These are phyloP conservation scores for Arothron firmamentum DNA, from an alignment of 2,113 vertebrate species.

Conservation along the genomic window DNA sequence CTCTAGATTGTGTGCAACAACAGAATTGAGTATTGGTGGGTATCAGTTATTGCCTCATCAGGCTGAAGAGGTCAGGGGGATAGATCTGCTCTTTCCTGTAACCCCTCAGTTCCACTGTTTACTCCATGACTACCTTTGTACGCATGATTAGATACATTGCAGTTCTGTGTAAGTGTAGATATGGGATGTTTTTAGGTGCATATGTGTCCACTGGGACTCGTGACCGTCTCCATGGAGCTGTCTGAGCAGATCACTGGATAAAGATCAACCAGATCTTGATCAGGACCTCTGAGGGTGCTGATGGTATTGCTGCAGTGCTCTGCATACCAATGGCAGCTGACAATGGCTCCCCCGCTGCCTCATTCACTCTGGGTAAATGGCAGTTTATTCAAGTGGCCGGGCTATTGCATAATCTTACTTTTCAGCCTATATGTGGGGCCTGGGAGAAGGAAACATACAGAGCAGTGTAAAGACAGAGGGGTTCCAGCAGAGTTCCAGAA, in stretches of 20 bases:
- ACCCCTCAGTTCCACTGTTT: constrained; percentile 18
- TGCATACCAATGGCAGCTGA: constrained; percentile 59
- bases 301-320: constrained; percentile 18
- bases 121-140: constrained; percentile 15
- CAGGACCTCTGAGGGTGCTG: constrained; percentile 20
- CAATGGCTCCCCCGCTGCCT: constrained; percentile 49
- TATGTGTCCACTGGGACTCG: not conserved
- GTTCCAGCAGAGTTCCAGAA: constrained; percentile 5
- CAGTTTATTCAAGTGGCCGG: constrained; percentile 53
- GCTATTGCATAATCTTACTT: constrained; percentile 64
- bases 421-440: constrained; percentile 42
- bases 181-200: constrained; percentile 23
- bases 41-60: constrained; percentile 7
- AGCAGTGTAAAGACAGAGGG: constrained; percentile 4
- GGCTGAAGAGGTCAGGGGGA: no score
- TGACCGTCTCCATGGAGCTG: constrained; percentile 1
- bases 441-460: constrained; percentile 39
- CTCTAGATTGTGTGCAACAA: constrained; percentile 1
- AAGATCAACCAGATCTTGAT: constrained; percentile 34
- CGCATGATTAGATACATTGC: constrained; percentile 20
- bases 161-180: constrained; percentile 1
- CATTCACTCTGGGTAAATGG: constrained; percentile 50
- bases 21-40: not conserved
- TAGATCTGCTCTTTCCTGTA: not conserved
- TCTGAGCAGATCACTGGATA: constrained; percentile 5